Conservation (phyloP, 2,797 vertebrate species). For the Mus caroli region DNA sequence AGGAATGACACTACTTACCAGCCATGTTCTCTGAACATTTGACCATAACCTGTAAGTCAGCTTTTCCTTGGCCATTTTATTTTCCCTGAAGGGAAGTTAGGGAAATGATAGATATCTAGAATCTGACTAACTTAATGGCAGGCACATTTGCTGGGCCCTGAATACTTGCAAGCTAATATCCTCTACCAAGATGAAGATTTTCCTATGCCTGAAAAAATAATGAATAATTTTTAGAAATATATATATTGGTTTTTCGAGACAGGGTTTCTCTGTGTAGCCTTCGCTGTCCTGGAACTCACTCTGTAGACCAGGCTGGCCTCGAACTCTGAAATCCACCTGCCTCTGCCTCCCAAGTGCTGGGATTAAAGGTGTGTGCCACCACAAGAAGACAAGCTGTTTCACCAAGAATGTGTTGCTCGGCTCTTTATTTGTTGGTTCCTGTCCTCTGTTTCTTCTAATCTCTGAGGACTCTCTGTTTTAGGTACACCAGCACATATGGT, state of each 20-base stretch:
- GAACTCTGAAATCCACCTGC: too few species aligned
- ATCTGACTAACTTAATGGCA: background rate
- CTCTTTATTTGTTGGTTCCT: background rate
- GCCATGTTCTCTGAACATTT: background rate
- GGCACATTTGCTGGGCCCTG: background rate
- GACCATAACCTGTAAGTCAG: background rate
- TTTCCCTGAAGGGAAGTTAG: background rate
- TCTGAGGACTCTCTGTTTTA: background rate
- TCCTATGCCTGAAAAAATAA: background rate
- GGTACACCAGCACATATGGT: background rate
- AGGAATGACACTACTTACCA: background rate
- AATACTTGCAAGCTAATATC: background rate
- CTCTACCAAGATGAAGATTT: background rate
- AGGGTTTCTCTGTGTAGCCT: too few species aligned
- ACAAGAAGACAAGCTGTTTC: background rate
- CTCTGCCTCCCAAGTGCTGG: too few species aligned
- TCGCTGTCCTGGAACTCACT: too few species aligned
- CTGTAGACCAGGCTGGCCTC: too few species aligned
- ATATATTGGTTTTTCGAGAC: background rate
- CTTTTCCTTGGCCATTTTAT: background rate
- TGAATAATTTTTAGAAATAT: background rate
- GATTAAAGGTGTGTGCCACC: background rate
- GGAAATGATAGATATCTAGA: background rate
- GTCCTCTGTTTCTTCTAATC: slow-evolving; percentile 22
- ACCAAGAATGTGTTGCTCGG: slow-evolving; percentile 31